Conservation (phyloP, 1,140 invertebrate species). For the Leptinotarsa defecta region DNA sequence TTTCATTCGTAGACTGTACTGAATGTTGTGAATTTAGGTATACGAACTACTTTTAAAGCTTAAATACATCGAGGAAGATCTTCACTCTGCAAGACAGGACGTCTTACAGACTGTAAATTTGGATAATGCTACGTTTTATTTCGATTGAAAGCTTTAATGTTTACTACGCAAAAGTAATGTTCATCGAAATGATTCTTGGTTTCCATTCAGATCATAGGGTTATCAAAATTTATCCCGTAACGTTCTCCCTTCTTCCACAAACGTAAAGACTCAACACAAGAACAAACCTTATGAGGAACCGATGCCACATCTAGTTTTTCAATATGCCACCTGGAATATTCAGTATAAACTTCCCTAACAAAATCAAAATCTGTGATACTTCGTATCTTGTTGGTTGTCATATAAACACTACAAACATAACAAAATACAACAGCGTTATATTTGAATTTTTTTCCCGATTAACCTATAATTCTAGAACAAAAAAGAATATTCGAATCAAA, state of each 20-base stretch:
- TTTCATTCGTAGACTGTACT: conserved; percentile 14
- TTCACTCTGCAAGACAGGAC: not conserved
- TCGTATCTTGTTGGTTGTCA: not conserved
- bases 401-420: conserved; percentile 20
- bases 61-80: not conserved
- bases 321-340: conserved; percentile 7
- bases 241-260: conserved; percentile 20
- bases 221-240: conserved; percentile 23
- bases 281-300: conserved; percentile 17
- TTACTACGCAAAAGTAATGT: conserved; percentile 19
- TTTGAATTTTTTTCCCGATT: not conserved
- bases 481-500: not conserved
- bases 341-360: not conserved
- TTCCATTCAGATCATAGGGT: conserved; percentile 31
- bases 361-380: conserved; percentile 14
- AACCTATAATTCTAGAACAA: conserved; percentile 10
- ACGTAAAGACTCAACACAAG: not conserved
- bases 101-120: too few relatives aligned
- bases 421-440: not conserved
- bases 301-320: not conserved
- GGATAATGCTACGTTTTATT: not conserved
- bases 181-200: conserved; percentile 24
- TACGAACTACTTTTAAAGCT: too few relatives aligned
- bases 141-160: conserved; percentile 4
- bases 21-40: conserved; percentile 8